Base-by-base conservation (phyloP, 2,797 vertebrate species). In the Enteromius fasciolatus region DNA sequence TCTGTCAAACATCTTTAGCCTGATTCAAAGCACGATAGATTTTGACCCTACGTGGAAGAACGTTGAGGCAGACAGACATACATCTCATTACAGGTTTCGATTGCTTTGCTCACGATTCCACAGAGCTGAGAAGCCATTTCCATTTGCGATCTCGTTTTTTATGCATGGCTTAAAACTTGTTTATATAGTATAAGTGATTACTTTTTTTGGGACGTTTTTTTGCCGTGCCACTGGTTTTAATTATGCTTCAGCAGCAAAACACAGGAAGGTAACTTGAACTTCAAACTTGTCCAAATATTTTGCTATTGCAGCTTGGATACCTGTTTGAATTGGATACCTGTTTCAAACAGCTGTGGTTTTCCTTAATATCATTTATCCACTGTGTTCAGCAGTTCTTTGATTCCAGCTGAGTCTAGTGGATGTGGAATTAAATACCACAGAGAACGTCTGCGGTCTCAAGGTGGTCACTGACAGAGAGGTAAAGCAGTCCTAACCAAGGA, bases 1-100 rank as follows among this genome's bases (percentile, higher is more conserved):
- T 90, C 91, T 92, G 93, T 94, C 93, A 91, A 91, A 92, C 89
- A 90, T 94, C 89, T 90, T 94, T 94, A 94, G 85, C 84, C 44
- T 70, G 81, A 78, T 84, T 82, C 85, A 10, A 80, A 88, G 81
- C 83, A 77, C 86, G 90, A 91, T 91, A 82, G 87, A 89, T 89
- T 88, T 84, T 87, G 86, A 87, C 87, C 87, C 88, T 87, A 83
- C 86, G 84, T 82, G 75, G 84, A 88, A 88, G 87, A 87, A 90
- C 86, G 86, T 83, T 78, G 74, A 90, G 89, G 89, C 89, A 90
- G 84, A 90, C 90, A 90, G 80, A 92, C 85, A 83, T 86, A 36
- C 18, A 83, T 83, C 80, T 83, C 76, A 85, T 84, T 86, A 87
- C 81, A 81, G 89, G 90, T 89, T 90, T 83, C 87, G 87, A 90